Conservation (phyloP, 53 echinoderm and acorn worm species). For the Temnopleurus reevesii region DNA sequence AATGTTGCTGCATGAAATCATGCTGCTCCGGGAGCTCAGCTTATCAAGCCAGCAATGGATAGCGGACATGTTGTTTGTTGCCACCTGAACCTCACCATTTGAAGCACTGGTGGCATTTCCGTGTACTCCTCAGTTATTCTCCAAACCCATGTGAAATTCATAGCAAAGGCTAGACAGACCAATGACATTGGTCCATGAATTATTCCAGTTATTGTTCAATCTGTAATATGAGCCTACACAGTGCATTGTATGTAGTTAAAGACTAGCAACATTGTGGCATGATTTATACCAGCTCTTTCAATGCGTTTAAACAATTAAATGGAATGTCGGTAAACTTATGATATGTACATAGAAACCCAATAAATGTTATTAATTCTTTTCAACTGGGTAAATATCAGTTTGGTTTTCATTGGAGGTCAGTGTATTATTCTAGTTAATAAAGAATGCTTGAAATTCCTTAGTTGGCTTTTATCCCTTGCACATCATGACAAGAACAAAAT, state of each 20-base stretch:
- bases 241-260: neutral
- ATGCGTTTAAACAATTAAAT: no score
- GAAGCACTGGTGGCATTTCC: neutral
- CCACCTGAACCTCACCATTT: constrained; percentile 10
- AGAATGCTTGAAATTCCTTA: no score
- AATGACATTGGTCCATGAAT: neutral
- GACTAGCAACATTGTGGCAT: no score
- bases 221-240: neutral
- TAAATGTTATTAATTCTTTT: no score
- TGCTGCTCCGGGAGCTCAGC: constrained; percentile 16
- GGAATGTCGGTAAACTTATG: no score
- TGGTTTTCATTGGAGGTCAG: no score
- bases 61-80: neutral
- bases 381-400: no score
- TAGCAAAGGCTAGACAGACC: neutral
- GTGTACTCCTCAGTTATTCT: neutral
- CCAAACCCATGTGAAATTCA: neutral
- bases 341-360: no score
- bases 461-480: no score
- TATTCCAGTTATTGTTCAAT: neutral
- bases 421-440: no score
- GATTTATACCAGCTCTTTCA: no score
- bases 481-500: no score
- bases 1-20: constrained; percentile 24
- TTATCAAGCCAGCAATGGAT: neutral